phyloP scores from a whole-genome alignment of 2,113 vertebrate genomes.

The Dasyurus viverrinus region DNA sequence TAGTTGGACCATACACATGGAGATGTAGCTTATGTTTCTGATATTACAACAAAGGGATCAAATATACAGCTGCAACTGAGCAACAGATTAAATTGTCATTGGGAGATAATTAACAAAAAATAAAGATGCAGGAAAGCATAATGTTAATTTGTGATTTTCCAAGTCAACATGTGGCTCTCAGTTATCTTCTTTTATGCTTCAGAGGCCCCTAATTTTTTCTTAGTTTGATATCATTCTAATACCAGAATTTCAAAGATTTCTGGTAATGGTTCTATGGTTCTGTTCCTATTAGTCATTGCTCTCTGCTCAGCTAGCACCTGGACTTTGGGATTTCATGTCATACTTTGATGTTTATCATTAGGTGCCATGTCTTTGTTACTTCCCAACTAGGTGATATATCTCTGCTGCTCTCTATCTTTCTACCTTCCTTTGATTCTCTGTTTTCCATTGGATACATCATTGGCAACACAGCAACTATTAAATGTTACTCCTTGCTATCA shows the following conservation, averaged over 20 bases:
- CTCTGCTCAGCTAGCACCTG: background rate
- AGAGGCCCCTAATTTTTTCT: background rate
- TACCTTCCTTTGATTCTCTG: background rate
- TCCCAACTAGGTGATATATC: background rate
- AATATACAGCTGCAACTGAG: background rate
- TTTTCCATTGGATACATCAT: background rate
- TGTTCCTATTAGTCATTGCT: background rate
- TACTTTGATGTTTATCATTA: background rate
- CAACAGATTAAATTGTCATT: background rate
- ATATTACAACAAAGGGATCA: background rate
- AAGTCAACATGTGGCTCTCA: background rate
- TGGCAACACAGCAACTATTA: background rate
- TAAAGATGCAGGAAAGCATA: background rate
- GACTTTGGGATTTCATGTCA: background rate
- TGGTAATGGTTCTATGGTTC: background rate
- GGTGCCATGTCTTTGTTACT: background rate
- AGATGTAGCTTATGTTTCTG: background rate
- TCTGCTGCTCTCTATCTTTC: background rate
- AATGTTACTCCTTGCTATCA: background rate
- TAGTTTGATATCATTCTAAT: background rate
- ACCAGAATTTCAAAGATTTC: background rate
- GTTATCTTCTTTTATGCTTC: background rate
- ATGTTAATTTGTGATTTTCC: background rate
- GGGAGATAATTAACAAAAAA: background rate
- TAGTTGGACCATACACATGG: background rate